Evolutionary conservation across 2,797 vertebrate species (phyloP), one percentile per base, ranked within the genome.

Genomic region (Poliocrania exsul): DNA sequence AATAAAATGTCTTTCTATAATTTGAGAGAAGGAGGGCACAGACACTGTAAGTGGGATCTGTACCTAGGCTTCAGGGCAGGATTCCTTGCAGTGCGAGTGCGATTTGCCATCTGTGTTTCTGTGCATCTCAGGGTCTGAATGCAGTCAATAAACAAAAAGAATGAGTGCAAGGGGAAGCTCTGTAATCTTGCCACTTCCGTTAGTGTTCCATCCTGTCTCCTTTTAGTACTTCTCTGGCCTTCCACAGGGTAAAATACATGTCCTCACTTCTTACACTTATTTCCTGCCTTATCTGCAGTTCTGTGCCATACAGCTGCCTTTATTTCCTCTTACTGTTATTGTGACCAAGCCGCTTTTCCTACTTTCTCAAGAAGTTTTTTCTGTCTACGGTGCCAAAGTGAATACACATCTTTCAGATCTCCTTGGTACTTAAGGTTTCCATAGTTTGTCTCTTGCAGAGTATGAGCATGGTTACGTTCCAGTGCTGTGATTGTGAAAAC

Each of bases 261-360:
- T 86, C 71, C 80, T 92, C 24, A 4, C 56, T 53, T 47, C 61
- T 88, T 69, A 49, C 2, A 25, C 38, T 86, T 29, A 49, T 86
- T 97, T 96, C 92, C 92, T 94, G 86, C 71, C 70, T 73, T 85
- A 81, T 90, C 83, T 86, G 44, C 49, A 64, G 67, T 57, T 78
- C 29, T 58, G 37, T 94, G 54, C 90, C 62, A 40, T 31, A 38
- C 51, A 77, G 46, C 60, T 89, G 58, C 77, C 14, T 94, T 86
- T 74, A 82, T 92, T 96, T 96, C 95, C 94, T 96, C 65, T 89
- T 50, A 11, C 74, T 80, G 31, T 93, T 94, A 79, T 92, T 95
- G 81, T 79, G 56, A 60, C 54, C 24, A 46, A 90, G 61, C 29
- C 29, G 37, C 29, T 92, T 88, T 93, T 94, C 81, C 81, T 93